These are phyloP conservation scores for Corythoichthys intestinalis DNA, from an alignment of 2,113 vertebrate species.

Conservation along the genomic window DNA sequence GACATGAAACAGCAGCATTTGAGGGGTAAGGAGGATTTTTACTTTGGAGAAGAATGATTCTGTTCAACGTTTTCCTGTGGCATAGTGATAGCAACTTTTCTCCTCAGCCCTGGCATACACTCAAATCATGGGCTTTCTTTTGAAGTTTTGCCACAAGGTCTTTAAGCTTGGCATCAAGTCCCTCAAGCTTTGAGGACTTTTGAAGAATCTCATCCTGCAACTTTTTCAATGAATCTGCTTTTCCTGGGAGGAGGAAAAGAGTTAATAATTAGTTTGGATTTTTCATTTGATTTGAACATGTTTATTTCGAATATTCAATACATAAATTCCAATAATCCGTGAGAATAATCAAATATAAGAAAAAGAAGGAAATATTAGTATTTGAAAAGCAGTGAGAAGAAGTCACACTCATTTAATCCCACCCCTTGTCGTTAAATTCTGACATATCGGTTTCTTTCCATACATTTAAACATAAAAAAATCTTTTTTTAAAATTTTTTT, in stretches of 20 bases:
- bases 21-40: background rate
- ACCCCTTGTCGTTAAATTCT: no score
- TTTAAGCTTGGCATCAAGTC: constrained; percentile 70
- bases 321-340: no score
- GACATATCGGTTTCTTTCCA: no score
- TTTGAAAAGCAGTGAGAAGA: no score
- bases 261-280: background rate
- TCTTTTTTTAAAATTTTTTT: no score
- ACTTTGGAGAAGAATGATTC: background rate
- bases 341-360: no score
- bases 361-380: no score
- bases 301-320: no score
- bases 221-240: constrained; percentile 69
- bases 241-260: constrained; percentile 57
- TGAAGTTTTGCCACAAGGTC: constrained; percentile 71
- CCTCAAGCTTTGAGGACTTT: constrained; percentile 63
- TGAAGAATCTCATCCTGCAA: constrained; percentile 69
- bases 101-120: constrained; percentile 44
- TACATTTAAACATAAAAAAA: no score
- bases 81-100: background rate
- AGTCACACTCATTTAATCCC: no score
- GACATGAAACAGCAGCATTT: background rate
- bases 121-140: constrained; percentile 47
- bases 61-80: background rate
- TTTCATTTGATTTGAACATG: background rate